Evolutionary conservation across 2,888 invertebrate genomes (phyloP), one percentile per base, ranked within the genome.

Genomic region (Trisateles emortualis): DNA sequence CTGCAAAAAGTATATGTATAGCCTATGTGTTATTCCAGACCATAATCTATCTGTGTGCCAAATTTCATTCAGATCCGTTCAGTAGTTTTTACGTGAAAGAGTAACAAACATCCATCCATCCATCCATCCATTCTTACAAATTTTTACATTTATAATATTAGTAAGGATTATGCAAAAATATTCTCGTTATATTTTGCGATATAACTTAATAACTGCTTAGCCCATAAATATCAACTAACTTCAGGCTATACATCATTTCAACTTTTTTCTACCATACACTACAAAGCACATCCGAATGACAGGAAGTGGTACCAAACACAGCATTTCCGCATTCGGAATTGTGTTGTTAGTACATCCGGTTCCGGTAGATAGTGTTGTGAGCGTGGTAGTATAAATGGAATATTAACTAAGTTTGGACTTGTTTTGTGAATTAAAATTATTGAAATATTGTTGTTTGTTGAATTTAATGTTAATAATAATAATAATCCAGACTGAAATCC

Each of bases 291-390:
- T 56, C 57, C 61, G 58, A 66, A 62, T 60, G 57, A 59, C 71
- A 64, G 75, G 75, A 76, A 76, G 68, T 65, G 64, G 65, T 72
- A 59, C 70, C 72, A 67, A 75, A 72, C 71, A 67, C 64, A 67
- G 67, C 74, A 64, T 65, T 72, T 76, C 75, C 76, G 72, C 19
- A 48, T 69, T 68, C 66, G 51, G 68, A 72, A 68, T 69, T 63
- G 74, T 66, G 61, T 71, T 69, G 67, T 65, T 66, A 66, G 64
- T 64, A 68, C 48, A 45, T 73, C 72, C 75, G 71, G 39, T 68
- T 76, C 76, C 75, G 64, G 44, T 52, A 62, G 57, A 61, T 70
- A 72, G 64, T 64, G 68, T 69, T 64, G 59, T 60, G 33, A 55
- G 50, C 47, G 59, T 53, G 57, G 54, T 59, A 33, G 51, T 40